Base-by-base conservation (phyloP, 92 coral and sea anemone species). In the Phenganax stokvisi region DNA sequence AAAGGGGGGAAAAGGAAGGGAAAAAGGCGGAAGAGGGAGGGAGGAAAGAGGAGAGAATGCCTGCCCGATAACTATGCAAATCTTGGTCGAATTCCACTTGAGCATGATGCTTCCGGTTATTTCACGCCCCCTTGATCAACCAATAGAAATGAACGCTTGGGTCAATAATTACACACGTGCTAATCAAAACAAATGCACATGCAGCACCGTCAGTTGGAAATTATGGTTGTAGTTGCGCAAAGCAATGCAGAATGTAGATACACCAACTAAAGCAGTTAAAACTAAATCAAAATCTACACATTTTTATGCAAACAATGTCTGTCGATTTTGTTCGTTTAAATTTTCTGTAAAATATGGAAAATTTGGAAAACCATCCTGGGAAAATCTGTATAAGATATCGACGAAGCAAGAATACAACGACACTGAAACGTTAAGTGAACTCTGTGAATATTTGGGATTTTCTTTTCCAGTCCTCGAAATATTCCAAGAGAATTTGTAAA, bases 351-450 rank as follows among this genome's bases (percentile, higher is more conserved):
- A 77, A 77, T 77, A 77, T 8, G 71, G 71, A 27, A 77, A 25
- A 20, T 77, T 77, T 44, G 82, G 82, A 13, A 58, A 77, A 77
- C 72, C 82, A 77, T 77, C 82, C 70, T 56, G 82, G 82, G 82
- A 77, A 67, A 77, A 60, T 60, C 82, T 77, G 11, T 60, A 25
- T 53, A 77, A 77, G 82, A 77, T 57, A 56, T 77, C 56, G 11
- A 56, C 17, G 65, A 77, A 77, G 31, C 52, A 57, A 77, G 82
- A 77, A 60, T 77, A 77, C 52, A 63, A 59, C 6, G 72, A 77
- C 53, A 59, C 16, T 0, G 27, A 13, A 59, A 59, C 2, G 0
- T 0, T 59, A 1, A 13, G n/a, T 25, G 65, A 70, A 30, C 54
- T 70, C 37, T 70, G 75, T 44, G 20, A 70, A 70, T 15, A 70